Evolutionary conservation across 2,888 invertebrate species (phyloP), one percentile per base, ranked within the genome.

Genomic region (Eupelmus urozonus): DNA sequence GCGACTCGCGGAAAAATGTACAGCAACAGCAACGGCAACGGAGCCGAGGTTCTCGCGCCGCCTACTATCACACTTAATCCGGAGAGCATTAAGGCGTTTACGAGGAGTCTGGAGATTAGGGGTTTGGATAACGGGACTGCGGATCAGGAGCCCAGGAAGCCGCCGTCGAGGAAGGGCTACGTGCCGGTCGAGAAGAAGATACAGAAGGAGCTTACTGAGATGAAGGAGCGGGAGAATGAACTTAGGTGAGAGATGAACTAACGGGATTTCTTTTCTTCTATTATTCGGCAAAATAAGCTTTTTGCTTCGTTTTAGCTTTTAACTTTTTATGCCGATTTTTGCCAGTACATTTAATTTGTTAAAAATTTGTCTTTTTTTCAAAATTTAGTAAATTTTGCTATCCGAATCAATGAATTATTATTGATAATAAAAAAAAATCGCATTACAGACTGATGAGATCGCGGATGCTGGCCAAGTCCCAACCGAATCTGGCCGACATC

Each of bases 171-270:
- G 74, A 95, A 95, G 82, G 96, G 96, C 18, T 96, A 93, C 88
- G 93, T 96, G 3, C 95, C 96, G 0, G 96, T 97, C 1, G 96
- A 97, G 88, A 95, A 96, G 85, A 96, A 96, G 90, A 97, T 97
- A 84, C 95, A 96, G 86, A 94, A 94, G 81, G 97, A 97, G 89
- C 90, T 97, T 67, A 92, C 94, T 86, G 97, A 97, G 85, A 95
- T 97, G 93, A 95, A 95, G 85, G 93, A 93, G 82, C 91, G 96
- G 73, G 96, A 96, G 86, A 94, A 94, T 81, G 96, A 96, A 86
- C 90, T 96, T 57, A 95, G 95, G 92, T 92, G 84, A 82, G 85
- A n/a, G n/a, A n/a, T n/a, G n/a, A n/a, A n/a, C n/a, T n/a, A n/a
- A n/a, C n/a, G n/a, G n/a, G n/a, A n/a, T n/a, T n/a, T 34, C 9